Conservation (phyloP, 2,888 invertebrate genomes). For the Ophonus ardosiacus region DNA sequence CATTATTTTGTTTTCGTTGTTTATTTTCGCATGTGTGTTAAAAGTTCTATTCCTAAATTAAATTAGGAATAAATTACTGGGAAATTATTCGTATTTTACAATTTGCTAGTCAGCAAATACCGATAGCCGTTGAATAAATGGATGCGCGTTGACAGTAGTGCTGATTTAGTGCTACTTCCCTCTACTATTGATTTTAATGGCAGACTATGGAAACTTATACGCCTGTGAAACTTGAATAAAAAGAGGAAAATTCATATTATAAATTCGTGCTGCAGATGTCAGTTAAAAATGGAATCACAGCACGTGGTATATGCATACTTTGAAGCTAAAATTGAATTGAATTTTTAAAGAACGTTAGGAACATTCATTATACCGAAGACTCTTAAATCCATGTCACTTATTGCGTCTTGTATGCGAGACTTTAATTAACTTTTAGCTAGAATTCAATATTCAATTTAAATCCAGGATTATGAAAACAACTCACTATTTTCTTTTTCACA, state of each 20-base stretch:
- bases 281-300: slow-evolving; percentile 41
- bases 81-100: background rate
- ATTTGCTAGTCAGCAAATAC: background rate
- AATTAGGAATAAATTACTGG: background rate
- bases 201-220: slow-evolving; percentile 15
- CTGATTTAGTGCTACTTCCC: slow-evolving; percentile 23
- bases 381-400: background rate
- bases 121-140: background rate
- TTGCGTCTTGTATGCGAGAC: background rate
- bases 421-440: slow-evolving; percentile 20
- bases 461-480: background rate
- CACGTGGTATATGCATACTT: slow-evolving; percentile 27
- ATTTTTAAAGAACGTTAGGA: slow-evolving; percentile 5
- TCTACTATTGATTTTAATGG: slow-evolving; percentile 15
- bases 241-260: slow-evolving; percentile 34
- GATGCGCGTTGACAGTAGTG: slow-evolving; percentile 15
- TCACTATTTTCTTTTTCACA: too few relatives aligned
- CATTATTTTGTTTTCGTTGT: background rate
- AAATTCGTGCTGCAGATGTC: slow-evolving; percentile 33
- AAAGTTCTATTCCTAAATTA: background rate
- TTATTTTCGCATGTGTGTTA: too few relatives aligned
- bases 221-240: slow-evolving; percentile 23
- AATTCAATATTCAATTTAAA: background rate
- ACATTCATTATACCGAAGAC: slow-evolving; percentile 8
- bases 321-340: slow-evolving; percentile 36